Base-by-base conservation (phyloP, 2,888 invertebrate species). In the Eupeodes latifasciatus region DNA sequence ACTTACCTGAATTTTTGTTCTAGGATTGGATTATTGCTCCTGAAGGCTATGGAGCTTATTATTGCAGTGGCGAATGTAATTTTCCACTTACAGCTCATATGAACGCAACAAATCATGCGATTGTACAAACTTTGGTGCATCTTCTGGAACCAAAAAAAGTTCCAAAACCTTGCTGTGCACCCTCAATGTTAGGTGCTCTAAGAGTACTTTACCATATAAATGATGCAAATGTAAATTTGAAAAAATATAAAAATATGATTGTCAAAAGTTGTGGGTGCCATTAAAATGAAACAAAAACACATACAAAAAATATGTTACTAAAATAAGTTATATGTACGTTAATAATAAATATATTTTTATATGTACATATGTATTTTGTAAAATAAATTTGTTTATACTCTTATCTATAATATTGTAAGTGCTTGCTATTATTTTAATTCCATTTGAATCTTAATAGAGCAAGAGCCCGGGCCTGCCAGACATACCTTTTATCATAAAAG, bases 1-100 rank as follows among this genome's bases (percentile, higher is more conserved):
- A 27, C 27, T 2, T 27, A 27, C 27, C 27, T n/a, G 47, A 9
- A 49, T 10, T 62, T 9, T 12, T 12, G 7, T 71, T 19, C 5
- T n/a, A 98, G 96, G 98, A 98, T 93, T 98, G 98, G 98, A 98
- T 99, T 89, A 98, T 99, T 90, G 99, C 99, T 2, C 99, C 99
- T 4, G 97, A 97, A 91, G 99, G 98, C 5, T 99, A 98, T 93
- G 97, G 97, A 10, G 98, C 99, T 0, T 98, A 97, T 93, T 99
- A 97, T 92, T 99, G 99, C 94, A 96, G 96, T 91, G 99, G 99
- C 0, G 98, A 98, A 93, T 99, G 99, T 92, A 97, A 97, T 93
- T 99, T 98, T 92, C 99, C 99, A 0, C 94, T 98, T 44, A 98
- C 98, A 92, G 97, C 97, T 1, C 97, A 97, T 92, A 98, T 98